Evolutionary conservation across 2,888 invertebrate genomes (phyloP).

Genomic region (Bombylius discolor): DNA sequence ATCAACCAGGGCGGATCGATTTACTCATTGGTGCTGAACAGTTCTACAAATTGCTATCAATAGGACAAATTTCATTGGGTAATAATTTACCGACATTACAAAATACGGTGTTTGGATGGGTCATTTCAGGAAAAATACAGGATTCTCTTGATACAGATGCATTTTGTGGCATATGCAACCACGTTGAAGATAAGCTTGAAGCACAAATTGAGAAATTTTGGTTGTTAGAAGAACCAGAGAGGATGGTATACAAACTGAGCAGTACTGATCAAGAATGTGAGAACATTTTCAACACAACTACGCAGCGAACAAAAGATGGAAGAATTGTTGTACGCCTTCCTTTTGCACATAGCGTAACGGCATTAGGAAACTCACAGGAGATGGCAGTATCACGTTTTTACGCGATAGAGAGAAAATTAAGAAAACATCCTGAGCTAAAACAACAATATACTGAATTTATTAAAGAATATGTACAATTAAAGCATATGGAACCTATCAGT

Average conservation of each 20-base stretch:
- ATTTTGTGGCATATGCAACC: neutral
- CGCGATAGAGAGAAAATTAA: neutral
- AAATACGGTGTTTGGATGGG: slow-evolving; percentile 1
- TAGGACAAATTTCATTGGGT: neutral
- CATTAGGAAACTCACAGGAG: neutral
- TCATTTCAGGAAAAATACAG: neutral
- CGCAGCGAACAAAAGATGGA: neutral
- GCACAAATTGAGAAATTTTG: neutral
- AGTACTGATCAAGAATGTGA: neutral
- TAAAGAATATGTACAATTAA: neutral
- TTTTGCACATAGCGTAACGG: neutral
- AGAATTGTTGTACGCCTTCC: neutral
- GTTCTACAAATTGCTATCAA: neutral
- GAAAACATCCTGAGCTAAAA: neutral
- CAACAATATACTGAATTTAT: neutral
- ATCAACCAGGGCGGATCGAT: neutral
- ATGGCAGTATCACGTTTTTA: neutral
- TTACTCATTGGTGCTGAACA: neutral
- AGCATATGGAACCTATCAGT: neutral
- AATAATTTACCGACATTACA: neutral
- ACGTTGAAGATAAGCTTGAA: neutral
- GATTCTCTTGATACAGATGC: no score
- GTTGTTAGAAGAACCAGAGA: neutral
- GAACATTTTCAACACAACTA: neutral
- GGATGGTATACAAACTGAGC: neutral